Conservation (phyloP, 1,140 invertebrate genomes). For the Drosophila simulans region DNA sequence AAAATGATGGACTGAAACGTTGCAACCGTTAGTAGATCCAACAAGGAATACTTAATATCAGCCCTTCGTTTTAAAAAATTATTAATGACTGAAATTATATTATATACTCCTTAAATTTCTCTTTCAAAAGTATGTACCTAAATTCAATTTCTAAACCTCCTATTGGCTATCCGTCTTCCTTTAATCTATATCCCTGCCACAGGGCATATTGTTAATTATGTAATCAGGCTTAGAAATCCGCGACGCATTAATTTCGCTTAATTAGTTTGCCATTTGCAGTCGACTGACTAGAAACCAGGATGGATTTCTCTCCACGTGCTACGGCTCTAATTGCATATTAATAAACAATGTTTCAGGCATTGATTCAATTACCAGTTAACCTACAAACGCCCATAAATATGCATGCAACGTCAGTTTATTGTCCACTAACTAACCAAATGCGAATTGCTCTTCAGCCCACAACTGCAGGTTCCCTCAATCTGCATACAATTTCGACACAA, state of each 20-base stretch:
- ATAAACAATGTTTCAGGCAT: conserved; percentile 44
- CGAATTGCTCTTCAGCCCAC: conserved; percentile 5
- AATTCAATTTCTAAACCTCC: conserved; percentile 12
- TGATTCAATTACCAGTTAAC: conserved; percentile 49
- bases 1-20: no score
- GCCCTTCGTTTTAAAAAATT: no score
- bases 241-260: conserved; percentile 46
- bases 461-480: conserved; percentile 27
- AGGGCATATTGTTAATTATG: conserved; percentile 45
- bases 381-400: conserved; percentile 25
- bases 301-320: conserved; percentile 14
- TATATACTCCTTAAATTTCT: background rate
- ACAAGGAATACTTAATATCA: no score
- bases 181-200: conserved; percentile 22
- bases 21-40: no score
- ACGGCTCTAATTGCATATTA: conserved; percentile 41
- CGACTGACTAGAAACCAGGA: conserved; percentile 15
- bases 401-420: conserved; percentile 4
- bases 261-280: conserved; percentile 42
- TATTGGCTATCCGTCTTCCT: conserved; percentile 8
- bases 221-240: conserved; percentile 32
- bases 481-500: conserved; percentile 27
- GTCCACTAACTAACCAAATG: conserved; percentile 34
- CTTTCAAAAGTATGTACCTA: background rate
- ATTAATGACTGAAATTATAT: no score